A percentile compares a stretch with the other conserved stretches of the same genome.
phyloP scores from a whole-genome alignment of 2,797 vertebrate species.

The Phaenicophaeus curvirostris region DNA sequence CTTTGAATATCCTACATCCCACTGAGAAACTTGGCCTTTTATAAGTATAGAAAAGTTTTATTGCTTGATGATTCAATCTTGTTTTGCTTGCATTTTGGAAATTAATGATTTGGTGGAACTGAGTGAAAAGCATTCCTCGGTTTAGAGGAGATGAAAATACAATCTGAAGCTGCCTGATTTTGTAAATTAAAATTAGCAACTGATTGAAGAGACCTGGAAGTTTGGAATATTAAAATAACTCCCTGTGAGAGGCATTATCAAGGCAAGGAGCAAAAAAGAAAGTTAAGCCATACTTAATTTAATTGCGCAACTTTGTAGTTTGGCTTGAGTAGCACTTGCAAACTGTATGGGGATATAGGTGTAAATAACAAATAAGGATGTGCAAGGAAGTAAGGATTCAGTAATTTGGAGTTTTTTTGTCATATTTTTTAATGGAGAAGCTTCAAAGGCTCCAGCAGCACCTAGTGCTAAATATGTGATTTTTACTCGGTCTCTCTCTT shows the following conservation, averaged over 20 bases:
- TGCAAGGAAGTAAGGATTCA: not conserved
- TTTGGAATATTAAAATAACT: not conserved
- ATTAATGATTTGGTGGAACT: not conserved
- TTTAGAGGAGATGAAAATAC: not conserved
- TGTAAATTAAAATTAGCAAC: not conserved
- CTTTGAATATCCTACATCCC: not conserved
- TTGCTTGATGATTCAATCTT: not conserved
- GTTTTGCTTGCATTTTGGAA: not conserved
- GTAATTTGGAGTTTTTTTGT: not conserved
- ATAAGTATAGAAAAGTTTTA: not conserved
- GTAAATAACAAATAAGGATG: not conserved
- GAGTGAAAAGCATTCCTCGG: not conserved
- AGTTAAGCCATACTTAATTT: not conserved
- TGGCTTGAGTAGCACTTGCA: not conserved
- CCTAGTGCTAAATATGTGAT: not conserved
- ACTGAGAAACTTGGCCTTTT: not conserved
- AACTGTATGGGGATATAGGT: too few species aligned
- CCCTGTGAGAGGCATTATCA: not conserved
- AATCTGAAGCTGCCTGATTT: not conserved
- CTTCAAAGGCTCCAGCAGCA: not conserved
- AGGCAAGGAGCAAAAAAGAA: not conserved
- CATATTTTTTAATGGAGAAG: not conserved
- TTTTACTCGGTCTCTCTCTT: fast-evolving
- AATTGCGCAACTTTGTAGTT: not conserved
- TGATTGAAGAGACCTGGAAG: not conserved